Percentiles rank a stretch among this genome's conserved stretches.
These are phyloP conservation scores for Samia ricini DNA, from an alignment of 1,140 invertebrate genomes.

Conservation along the genomic window DNA sequence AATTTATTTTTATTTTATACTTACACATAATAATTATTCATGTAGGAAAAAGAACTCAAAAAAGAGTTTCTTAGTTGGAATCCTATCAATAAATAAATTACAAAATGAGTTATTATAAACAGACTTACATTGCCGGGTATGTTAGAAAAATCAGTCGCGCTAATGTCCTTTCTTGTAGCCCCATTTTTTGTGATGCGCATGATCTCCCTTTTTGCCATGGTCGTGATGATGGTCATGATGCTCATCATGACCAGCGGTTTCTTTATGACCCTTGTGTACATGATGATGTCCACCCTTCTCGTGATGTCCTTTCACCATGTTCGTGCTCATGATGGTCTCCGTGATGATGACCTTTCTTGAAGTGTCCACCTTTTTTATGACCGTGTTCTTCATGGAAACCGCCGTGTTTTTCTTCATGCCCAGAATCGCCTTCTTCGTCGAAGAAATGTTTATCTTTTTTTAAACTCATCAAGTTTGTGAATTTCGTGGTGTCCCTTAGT, in stretches of 20 bases:
- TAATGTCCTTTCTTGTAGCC: slow-evolving; percentile 77
- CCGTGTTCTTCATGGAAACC: slow-evolving; percentile 82
- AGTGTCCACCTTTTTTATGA: slow-evolving; percentile 82
- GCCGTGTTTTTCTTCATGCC: slow-evolving; percentile 83
- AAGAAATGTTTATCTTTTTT: slow-evolving; percentile 81
- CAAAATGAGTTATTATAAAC: not conserved
- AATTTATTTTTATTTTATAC: not conserved
- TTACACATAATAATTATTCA: not conserved
- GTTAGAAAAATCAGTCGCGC: too few relatives aligned
- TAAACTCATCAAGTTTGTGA: slow-evolving; percentile 86
- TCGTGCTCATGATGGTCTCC: slow-evolving; percentile 82
- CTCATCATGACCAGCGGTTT: slow-evolving; percentile 77
- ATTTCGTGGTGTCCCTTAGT: slow-evolving; percentile 88
- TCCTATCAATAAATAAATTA: slow-evolving; percentile 9
- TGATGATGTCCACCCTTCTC: slow-evolving; percentile 80
- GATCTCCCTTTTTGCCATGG: slow-evolving; percentile 81
- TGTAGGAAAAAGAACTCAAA: not conserved
- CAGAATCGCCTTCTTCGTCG: slow-evolving; percentile 86
- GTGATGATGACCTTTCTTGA: slow-evolving; percentile 83
- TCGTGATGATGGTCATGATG: slow-evolving; percentile 80
- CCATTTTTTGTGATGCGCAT: slow-evolving; percentile 76
- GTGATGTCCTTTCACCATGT: slow-evolving; percentile 82
- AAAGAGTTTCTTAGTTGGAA: not conserved
- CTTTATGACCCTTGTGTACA: slow-evolving; percentile 68
- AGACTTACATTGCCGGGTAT: not conserved